These are phyloP conservation scores for Scarus forsteni DNA, from an alignment of 2,797 vertebrate genomes.

Conservation along the genomic window DNA sequence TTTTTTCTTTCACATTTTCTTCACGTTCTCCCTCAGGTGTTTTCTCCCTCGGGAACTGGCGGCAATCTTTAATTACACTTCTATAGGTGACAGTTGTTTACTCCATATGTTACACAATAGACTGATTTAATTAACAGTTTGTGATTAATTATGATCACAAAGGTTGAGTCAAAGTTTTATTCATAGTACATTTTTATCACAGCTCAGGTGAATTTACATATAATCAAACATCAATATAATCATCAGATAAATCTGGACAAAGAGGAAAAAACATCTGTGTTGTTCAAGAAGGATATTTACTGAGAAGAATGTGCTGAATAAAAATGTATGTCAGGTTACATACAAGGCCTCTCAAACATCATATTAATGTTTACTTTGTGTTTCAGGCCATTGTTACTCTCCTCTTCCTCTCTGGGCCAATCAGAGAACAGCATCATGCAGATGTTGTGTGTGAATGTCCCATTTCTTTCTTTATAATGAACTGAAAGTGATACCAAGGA, in stretches of 20 bases:
- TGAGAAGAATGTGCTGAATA: too few species aligned
- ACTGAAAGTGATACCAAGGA: conserved; percentile 64
- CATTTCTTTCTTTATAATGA: conserved; percentile 82
- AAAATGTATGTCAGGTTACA: too few species aligned
- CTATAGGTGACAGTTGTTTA: conserved; percentile 28
- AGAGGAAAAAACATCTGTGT: too few species aligned
- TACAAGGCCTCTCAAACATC: too few species aligned
- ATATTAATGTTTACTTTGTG: background rate
- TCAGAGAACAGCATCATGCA: conserved; percentile 70
- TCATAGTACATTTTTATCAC: too few species aligned
- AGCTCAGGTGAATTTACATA: too few species aligned
- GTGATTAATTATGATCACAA: background rate
- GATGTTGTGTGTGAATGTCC: conserved; percentile 74
- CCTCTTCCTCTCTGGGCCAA: conserved; percentile 64
- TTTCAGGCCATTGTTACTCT: background rate
- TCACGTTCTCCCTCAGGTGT: background rate
- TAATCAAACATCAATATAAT: too few species aligned
- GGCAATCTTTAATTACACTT: conserved; percentile 31
- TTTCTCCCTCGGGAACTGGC: conserved; percentile 1
- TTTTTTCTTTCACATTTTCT: too few species aligned
- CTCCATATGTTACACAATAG: background rate
- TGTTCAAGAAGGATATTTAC: too few species aligned
- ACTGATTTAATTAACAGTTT: background rate
- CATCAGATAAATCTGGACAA: too few species aligned
- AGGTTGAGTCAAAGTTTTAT: too few species aligned